Evolutionary conservation across 2,888 invertebrate species (phyloP).

Genomic region (Lysandra bellargus): DNA sequence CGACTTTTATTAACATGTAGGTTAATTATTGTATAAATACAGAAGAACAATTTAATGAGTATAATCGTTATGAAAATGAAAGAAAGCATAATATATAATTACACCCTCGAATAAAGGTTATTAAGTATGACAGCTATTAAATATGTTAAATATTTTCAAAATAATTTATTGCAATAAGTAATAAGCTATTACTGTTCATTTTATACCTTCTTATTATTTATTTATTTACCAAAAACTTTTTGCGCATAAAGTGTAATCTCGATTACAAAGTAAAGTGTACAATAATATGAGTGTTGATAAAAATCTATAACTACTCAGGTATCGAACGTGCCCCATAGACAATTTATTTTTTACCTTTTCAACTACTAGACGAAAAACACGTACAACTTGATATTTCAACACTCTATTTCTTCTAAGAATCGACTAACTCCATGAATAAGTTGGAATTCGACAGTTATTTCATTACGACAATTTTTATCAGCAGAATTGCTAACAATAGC

Average conservation of each 20-base stretch:
- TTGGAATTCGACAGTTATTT: background rate
- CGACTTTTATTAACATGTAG: no score
- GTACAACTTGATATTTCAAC: background rate
- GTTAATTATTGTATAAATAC: no score
- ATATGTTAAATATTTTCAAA: no score
- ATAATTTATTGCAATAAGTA: no score
- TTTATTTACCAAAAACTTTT: background rate
- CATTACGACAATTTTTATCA: conserved; percentile 1
- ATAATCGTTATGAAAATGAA: no score
- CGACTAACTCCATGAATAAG: background rate
- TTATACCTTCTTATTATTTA: background rate
- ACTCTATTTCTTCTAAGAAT: background rate
- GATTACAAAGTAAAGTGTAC: background rate
- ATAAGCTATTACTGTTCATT: background rate
- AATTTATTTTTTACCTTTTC: background rate
- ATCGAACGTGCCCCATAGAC: background rate
- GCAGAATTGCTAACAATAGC: background rate
- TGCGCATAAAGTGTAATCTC: background rate
- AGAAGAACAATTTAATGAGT: no score
- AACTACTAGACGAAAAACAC: background rate
- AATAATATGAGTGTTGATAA: background rate
- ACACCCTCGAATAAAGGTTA: background rate
- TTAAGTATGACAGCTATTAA: background rate
- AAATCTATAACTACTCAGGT: background rate
- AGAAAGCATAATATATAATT: background rate